Evolutionary conservation across 2,888 invertebrate species (phyloP), one percentile per base, ranked within the genome.

Genomic region (Athetis lepigone): DNA sequence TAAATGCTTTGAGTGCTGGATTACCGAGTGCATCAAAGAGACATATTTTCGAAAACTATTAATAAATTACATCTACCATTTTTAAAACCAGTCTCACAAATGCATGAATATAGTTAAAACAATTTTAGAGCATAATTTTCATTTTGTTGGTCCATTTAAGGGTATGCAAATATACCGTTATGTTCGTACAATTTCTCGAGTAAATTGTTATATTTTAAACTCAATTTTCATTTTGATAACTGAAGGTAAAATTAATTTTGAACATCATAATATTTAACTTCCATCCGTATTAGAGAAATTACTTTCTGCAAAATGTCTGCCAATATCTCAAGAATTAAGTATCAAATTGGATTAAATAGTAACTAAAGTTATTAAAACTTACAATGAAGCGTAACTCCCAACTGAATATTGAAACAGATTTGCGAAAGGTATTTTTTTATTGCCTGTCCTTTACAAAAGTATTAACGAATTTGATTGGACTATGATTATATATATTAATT

Each of bases 311-410:
- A 37, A 45, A 23, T 18, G 0, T 9, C 11, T 2, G 3, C 36
- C 4, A 16, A n/a, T n/a, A 61, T 4, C 13, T 2, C 13, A 33
- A 21, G 23, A 16, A 16, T 19, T 2, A 29, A 56, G 11, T 19
- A 33, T 25, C 7, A 9, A 37, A 21, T n/a, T 45, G n/a, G 3
- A 11, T 61, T 27, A 21, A n/a, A 29, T 27, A 27, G 37, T 61
- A 36, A 16, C 2, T 13, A 37, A 27, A 21, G 21, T 37, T 60
- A 60, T 27, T 60, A 5, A 60, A 36, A 18, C 13, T 21, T 16
- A 18, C 9, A 29, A 21, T 19, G 11, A 19, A 19, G 27, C 5
- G 16, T n/a, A 40, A 23, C 5, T 59, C 13, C 2, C 4, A 4
- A 27, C 19, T 27, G n/a, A n/a, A 19, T 7, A 4, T n/a, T 27